These are phyloP conservation scores for Phylloscopus whistleri DNA, from an alignment of 2,113 vertebrate genomes.

Conservation along the genomic window DNA sequence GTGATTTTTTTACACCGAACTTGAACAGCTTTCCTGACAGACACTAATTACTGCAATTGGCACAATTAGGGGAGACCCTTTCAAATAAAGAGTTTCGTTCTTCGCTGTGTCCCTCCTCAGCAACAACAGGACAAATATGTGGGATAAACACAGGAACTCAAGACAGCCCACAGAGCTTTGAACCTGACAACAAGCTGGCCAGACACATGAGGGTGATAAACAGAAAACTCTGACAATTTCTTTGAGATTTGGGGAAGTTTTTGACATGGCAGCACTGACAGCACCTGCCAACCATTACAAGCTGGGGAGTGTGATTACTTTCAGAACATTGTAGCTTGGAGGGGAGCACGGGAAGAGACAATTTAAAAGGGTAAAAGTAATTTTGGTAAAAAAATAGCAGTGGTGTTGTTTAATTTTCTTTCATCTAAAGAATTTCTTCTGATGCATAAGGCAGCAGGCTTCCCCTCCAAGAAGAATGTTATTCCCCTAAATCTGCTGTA, in stretches of 20 bases:
- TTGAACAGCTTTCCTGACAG: background rate
- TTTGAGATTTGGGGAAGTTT: background rate
- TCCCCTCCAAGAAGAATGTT: background rate
- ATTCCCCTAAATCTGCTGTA: background rate
- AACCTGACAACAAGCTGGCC: background rate
- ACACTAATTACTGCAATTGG: background rate
- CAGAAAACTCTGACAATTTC: background rate
- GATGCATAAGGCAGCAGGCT: background rate
- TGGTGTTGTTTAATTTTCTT: background rate
- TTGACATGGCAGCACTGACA: background rate
- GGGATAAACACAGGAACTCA: background rate
- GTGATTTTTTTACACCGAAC: background rate
- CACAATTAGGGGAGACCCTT: background rate
- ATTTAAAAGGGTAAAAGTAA: background rate
- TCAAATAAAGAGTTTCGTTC: background rate
- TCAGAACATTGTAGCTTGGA: background rate
- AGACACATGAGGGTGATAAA: background rate
- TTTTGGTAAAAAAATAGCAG: background rate
- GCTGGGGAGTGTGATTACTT: background rate
- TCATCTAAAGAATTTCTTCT: background rate
- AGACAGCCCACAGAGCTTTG: background rate
- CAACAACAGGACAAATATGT: background rate
- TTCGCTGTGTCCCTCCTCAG: background rate
- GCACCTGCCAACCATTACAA: background rate
- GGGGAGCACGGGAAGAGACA: background rate